These are phyloP conservation scores for Astatotilapia flaviijosephi DNA, from an alignment of 2,113 vertebrate species.

Conservation along the genomic window DNA sequence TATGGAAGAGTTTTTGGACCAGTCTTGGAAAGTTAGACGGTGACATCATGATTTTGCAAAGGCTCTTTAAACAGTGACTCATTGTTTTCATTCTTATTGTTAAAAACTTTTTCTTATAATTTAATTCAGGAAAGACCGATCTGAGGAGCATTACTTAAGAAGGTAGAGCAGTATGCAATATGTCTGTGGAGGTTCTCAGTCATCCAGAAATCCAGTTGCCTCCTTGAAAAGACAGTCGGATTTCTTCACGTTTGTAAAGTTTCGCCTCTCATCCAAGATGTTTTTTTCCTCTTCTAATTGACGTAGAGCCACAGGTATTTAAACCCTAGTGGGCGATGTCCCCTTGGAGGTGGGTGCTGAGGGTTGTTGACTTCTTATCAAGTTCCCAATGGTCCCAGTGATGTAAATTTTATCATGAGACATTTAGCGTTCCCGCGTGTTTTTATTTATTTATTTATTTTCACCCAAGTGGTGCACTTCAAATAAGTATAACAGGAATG, in stretches of 20 bases:
- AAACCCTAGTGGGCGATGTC: neutral
- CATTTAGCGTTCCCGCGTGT: fast-evolving
- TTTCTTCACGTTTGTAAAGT: neutral
- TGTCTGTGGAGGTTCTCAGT: neutral
- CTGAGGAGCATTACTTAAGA: neutral
- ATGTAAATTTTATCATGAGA: neutral
- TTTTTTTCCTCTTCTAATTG: neutral
- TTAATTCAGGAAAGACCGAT: neutral
- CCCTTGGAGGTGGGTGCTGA: neutral
- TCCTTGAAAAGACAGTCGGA: neutral
- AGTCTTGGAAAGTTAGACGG: neutral
- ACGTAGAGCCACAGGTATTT: neutral
- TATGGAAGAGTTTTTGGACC: neutral
- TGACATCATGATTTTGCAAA: neutral
- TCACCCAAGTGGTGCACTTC: neutral
- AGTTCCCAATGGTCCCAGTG: neutral
- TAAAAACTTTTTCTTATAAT: neutral
- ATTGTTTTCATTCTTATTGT: neutral
- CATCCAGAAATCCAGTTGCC: neutral
- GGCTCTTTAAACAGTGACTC: neutral
- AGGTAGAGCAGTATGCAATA: neutral
- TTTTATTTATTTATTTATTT: neutral
- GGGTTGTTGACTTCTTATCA: neutral
- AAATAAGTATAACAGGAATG: neutral
- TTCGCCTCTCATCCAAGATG: neutral